These are phyloP conservation scores for Crossocerus cetratus DNA, from an alignment of 2,888 invertebrate genomes.

Conservation along the genomic window DNA sequence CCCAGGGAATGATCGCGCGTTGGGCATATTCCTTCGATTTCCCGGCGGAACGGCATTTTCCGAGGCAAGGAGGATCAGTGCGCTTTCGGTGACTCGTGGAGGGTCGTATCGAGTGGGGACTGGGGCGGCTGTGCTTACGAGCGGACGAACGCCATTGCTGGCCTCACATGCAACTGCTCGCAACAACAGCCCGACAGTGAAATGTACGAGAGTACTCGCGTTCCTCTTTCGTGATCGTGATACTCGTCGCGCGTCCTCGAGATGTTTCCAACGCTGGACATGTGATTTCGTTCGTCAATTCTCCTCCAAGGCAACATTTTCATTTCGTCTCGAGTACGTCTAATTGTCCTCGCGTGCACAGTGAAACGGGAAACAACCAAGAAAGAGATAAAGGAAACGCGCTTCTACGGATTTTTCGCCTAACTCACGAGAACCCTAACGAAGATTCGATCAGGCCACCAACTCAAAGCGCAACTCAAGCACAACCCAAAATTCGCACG, in stretches of 20 bases:
- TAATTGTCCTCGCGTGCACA: neutral
- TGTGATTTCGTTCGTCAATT: no score
- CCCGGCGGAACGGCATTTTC: conserved; percentile 43
- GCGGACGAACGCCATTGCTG: conserved; percentile 37
- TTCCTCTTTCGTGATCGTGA: conserved; percentile 21
- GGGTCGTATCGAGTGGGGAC: conserved; percentile 19
- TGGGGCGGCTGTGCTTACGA: neutral
- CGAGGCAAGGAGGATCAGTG: conserved; percentile 30
- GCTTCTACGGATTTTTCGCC: no score
- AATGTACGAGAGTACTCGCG: conserved; percentile 24
- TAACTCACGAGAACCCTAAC: no score
- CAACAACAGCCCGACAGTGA: conserved; percentile 17
- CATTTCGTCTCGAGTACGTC: no score
- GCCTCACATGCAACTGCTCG: conserved; percentile 10
- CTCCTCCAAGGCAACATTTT: no score
- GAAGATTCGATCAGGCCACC: no score
- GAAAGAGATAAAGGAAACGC: neutral
- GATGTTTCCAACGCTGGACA: no score
- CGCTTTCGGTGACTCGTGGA: conserved; percentile 11
- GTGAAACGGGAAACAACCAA: neutral
- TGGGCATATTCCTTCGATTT: conserved; percentile 45
- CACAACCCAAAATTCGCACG: neutral
- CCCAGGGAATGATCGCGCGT: conserved; percentile 8
- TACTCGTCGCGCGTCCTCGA: no score
- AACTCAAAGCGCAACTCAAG: no score